These are phyloP conservation scores for Ptilorrhoa leucosticta DNA, from an alignment of 2,113 vertebrate species.

Conservation along the genomic window DNA sequence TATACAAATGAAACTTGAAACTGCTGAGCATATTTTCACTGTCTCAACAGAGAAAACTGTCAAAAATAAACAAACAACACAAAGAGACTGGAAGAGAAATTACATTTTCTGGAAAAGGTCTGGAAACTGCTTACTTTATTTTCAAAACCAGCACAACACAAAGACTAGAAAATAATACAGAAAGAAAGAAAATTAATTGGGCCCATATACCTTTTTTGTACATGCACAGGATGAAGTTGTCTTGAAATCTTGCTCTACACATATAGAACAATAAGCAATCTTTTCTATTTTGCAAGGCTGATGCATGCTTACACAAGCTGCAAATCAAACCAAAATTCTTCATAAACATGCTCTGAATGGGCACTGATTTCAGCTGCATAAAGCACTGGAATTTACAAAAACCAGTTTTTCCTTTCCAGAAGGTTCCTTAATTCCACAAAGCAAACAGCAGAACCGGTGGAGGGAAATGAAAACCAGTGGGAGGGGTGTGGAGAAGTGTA, in stretches of 20 bases:
- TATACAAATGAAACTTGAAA: conserved; percentile 29
- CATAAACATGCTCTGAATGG: conserved; percentile 34
- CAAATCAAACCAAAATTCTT: conserved; percentile 42
- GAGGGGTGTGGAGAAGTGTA: neutral
- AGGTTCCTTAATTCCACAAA: neutral
- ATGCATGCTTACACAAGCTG: conserved; percentile 33
- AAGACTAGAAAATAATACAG: conserved; percentile 8
- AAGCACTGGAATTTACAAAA: neutral
- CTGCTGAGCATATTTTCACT: neutral
- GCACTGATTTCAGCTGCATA: conserved; percentile 35
- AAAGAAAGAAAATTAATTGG: conserved; percentile 30
- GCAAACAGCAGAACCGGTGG: neutral
- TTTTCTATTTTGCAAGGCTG: conserved; percentile 43
- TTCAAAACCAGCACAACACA: neutral
- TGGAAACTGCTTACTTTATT: conserved; percentile 8
- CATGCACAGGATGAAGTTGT: neutral
- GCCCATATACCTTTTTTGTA: neutral
- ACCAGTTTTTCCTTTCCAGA: neutral
- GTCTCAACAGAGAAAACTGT: neutral
- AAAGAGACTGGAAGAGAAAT: neutral
- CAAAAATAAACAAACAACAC: conserved; percentile 19
- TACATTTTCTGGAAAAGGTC: neutral
- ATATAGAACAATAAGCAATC: conserved; percentile 54
- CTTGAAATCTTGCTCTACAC: neutral
- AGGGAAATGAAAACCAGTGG: neutral